Evolutionary conservation across 2,797 vertebrate genomes (phyloP).

Genomic region (Moxostoma hubbsi): DNA sequence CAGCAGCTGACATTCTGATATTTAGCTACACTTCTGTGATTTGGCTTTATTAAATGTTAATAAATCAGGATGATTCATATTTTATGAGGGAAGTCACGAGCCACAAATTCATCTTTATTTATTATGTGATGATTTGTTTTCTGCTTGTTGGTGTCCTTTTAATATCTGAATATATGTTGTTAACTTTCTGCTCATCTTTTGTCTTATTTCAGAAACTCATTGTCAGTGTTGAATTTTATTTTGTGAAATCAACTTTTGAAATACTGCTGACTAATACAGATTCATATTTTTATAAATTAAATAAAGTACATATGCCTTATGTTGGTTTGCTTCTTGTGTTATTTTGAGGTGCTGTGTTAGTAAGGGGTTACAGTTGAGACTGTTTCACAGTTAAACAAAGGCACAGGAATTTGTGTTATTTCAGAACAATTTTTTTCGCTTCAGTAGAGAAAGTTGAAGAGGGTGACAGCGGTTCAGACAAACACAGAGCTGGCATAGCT

Average conservation of each 20-base stretch:
- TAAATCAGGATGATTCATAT: background rate
- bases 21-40: background rate
- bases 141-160: background rate
- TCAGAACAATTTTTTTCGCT: slow-evolving; percentile 16
- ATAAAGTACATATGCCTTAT: background rate
- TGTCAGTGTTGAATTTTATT: background rate
- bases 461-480: slow-evolving; percentile 1
- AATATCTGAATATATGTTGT: background rate
- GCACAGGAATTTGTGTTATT: background rate
- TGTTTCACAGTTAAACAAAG: background rate
- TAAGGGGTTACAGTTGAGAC: background rate
- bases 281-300: slow-evolving; percentile 21
- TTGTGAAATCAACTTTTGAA: slow-evolving; percentile 7
- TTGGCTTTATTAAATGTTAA: slow-evolving; percentile 1
- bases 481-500: background rate
- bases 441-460: slow-evolving; percentile 36
- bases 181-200: slow-evolving; percentile 1
- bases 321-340: slow-evolving; percentile 7
- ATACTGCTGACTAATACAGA: slow-evolving; percentile 1
- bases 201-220: background rate
- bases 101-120: background rate
- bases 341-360: background rate
- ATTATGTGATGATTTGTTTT: background rate
- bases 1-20: background rate
- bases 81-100: background rate